A percentile compares a stretch with the other conserved stretches of the same genome.
Conservation (phyloP, 2,888 invertebrate species). For the Rotaria sp. region DNA sequence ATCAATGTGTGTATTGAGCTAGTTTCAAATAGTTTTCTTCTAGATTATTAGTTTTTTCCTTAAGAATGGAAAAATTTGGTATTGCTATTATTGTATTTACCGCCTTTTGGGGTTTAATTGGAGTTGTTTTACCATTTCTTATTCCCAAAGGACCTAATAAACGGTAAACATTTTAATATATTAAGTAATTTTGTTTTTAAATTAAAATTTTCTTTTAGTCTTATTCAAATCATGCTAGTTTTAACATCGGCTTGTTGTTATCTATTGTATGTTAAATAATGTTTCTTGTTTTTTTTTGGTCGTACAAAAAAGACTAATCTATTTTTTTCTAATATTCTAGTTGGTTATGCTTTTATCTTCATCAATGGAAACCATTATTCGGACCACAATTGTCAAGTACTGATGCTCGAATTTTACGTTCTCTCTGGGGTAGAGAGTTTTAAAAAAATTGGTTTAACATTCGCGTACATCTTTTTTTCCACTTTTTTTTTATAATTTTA, state of each 20-base stretch:
- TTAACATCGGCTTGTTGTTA: conserved; percentile 37
- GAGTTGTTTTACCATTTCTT: conserved; percentile 34
- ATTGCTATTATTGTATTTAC: conserved; percentile 33
- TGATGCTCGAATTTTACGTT: conserved; percentile 34
- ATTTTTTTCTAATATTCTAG: not conserved
- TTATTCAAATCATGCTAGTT: conserved; percentile 37
- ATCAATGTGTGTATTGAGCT: not conserved
- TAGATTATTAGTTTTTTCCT: not conserved
- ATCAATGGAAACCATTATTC: conserved; percentile 40
- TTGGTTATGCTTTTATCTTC: conserved; percentile 38
- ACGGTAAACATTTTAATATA: conserved; percentile 30
- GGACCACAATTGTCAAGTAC: conserved; percentile 37
- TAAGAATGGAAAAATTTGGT: not conserved
- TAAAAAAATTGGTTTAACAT: not conserved
- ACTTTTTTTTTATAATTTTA: not conserved
- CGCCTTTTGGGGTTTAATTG: conserved; percentile 37
- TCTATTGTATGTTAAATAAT: conserved; percentile 32
- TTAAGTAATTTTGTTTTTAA: not conserved
- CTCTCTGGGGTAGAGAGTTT: conserved; percentile 37
- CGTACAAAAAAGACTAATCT: not conserved
- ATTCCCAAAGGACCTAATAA: conserved; percentile 38
- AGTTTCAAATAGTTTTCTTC: not conserved
- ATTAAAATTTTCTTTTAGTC: not conserved
- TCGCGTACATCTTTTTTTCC: not conserved
- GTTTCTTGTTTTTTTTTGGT: not conserved